Evolutionary conservation across 2,888 invertebrate species (phyloP), one percentile per base, ranked within the genome.

Genomic region (Lepidocyrtinus sp.): DNA sequence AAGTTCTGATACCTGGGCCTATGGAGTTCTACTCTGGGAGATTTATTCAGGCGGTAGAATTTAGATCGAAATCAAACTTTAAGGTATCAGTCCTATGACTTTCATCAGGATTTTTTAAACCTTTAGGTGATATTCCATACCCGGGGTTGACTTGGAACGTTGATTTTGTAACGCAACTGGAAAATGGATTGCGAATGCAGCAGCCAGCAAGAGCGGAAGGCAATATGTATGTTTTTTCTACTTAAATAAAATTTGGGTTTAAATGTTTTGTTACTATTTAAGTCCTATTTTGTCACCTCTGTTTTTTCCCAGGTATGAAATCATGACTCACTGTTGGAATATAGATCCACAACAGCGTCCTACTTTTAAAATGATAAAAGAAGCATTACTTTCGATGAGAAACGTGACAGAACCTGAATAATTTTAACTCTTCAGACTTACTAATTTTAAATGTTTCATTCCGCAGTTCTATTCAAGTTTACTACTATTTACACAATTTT

Each of bases 71-170:
- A 26, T 62, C 21, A 25, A 25, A 64, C 24, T 63, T 19, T 62
- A 62, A 22, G n/a, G 12, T 36, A 36, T 36, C 36, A 12, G 36
- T 36, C 12, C 12, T n/a, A 9, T 63, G 27, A 65, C 15, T 9
- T 65, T 19, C 2, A 9, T 27, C n/a, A 27, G n/a, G n/a, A 27
- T 65, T 65, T 27, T 65, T 27, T n/a, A 25, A 9, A 25, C 9
- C 21, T 17, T 22, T 24, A 63, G 81, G 76, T 3, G 64, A 70
- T 17, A 19, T 75, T 9, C 82, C 82, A n/a, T 82, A 82, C 46
- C 71, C 82, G 1, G 82, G 82, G 3, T 17, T 78, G 22, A 55
- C 17, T 19, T 82, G 82, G 82, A 25, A 62, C 24, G 21, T 78
- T 26, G 46, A 65, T 12, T 82, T 75, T 74, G 67, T 73, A 0